phyloP scores from a whole-genome alignment of 1,140 invertebrate genomes.

The Drosophila novamexicana region DNA sequence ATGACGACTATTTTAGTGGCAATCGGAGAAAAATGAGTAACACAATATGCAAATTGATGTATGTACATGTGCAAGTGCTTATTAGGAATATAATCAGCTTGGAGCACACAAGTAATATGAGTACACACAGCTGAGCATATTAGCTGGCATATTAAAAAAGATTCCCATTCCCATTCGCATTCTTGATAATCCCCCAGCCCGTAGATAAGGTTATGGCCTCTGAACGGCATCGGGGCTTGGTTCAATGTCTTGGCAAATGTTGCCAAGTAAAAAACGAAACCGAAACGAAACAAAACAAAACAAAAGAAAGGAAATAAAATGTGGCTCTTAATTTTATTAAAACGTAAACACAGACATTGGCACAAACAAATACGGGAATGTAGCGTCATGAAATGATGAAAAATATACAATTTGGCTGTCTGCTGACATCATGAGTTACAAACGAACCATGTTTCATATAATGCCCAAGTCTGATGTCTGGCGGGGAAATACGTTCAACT shows the following conservation, averaged over 20 bases:
- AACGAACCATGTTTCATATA: slow-evolving; percentile 23
- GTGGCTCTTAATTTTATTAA: slow-evolving; percentile 8
- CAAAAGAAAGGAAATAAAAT: slow-evolving; percentile 14
- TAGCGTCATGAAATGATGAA: slow-evolving; percentile 11
- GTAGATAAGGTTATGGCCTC: slow-evolving; percentile 24
- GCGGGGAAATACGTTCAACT: slow-evolving; percentile 12
- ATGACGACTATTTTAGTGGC: not conserved
- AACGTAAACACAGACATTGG: slow-evolving; percentile 23
- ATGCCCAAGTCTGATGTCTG: not conserved
- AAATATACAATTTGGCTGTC: slow-evolving; percentile 31
- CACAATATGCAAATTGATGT: not conserved
- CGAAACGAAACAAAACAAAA: not conserved
- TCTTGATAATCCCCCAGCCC: slow-evolving; percentile 15
- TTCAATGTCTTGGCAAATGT: slow-evolving; percentile 42
- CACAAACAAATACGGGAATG: slow-evolving; percentile 25
- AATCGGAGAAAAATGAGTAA: not conserved
- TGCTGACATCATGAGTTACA: slow-evolving; percentile 66
- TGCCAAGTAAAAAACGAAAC: not conserved
- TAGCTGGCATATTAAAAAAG: slow-evolving; percentile 4
- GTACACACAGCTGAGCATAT: slow-evolving; percentile 32
- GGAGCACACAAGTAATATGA: slow-evolving; percentile 4
- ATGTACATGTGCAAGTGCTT: not conserved
- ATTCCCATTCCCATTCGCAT: not conserved
- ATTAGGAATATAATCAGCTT: slow-evolving; percentile 16
- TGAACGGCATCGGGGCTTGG: slow-evolving; percentile 3